Evolutionary conservation across 2,888 invertebrate species (phyloP).

Genomic region (Steinernema scapterisci): DNA sequence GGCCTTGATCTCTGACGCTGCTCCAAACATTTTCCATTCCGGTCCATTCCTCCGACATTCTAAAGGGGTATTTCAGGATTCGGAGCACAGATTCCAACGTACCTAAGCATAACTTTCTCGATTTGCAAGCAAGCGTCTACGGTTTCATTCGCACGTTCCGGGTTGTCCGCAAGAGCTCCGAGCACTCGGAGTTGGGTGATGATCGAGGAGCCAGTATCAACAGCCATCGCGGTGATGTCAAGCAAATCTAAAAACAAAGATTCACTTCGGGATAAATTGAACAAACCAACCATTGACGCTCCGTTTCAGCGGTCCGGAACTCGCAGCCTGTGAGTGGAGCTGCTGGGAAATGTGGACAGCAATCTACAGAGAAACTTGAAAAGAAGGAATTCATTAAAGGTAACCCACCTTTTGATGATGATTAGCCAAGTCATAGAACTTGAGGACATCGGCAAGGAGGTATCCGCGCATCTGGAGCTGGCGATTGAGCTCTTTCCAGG

Average conservation of each 20-base stretch:
- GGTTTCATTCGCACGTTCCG: slow-evolving; percentile 71
- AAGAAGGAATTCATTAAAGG: neutral
- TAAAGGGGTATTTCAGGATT: slow-evolving; percentile 33
- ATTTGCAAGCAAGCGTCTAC: slow-evolving; percentile 71
- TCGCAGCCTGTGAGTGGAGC: neutral
- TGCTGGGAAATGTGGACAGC: neutral
- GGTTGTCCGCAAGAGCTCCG: slow-evolving; percentile 77
- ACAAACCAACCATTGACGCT: neutral
- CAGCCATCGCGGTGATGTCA: slow-evolving; percentile 79
- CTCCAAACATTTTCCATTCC: slow-evolving; percentile 53
- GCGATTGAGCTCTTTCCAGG: slow-evolving; percentile 82
- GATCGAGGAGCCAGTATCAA: slow-evolving; percentile 77
- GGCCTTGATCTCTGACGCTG: slow-evolving; percentile 41
- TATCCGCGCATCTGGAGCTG: slow-evolving; percentile 79
- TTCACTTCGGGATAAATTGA: too few relatives aligned
- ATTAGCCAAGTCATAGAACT: slow-evolving; percentile 75
- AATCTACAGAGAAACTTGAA: slow-evolving; percentile 1
- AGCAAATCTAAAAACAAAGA: slow-evolving; percentile 72
- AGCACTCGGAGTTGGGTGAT: slow-evolving; percentile 79
- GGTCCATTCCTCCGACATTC: slow-evolving; percentile 61
- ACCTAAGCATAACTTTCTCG: slow-evolving; percentile 67
- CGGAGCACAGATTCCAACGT: neutral
- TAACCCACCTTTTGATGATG: slow-evolving; percentile 69
- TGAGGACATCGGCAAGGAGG: slow-evolving; percentile 79
- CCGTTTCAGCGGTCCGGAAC: neutral